These are phyloP conservation scores for Onthophagus taurus DNA, from an alignment of 1,140 invertebrate species.

Conservation along the genomic window DNA sequence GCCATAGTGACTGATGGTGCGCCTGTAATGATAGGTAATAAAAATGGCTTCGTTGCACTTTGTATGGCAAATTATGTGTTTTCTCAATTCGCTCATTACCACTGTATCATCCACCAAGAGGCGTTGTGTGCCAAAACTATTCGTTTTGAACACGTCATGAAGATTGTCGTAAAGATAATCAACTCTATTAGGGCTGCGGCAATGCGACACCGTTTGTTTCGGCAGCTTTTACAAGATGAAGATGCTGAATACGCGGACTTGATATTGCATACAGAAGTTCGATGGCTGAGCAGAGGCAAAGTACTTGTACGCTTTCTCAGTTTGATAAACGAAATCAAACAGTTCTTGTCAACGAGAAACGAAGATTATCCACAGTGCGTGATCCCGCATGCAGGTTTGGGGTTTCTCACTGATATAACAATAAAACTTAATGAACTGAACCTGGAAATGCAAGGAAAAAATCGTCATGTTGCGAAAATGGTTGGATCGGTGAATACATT, in stretches of 20 bases:
- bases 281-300: constrained; percentile 18
- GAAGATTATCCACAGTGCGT: background rate
- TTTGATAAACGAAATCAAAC: constrained; percentile 13
- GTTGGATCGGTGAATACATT: constrained; percentile 13
- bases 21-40: constrained; percentile 18
- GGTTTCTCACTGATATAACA: constrained; percentile 19
- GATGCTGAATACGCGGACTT: constrained; percentile 15
- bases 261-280: constrained; percentile 15
- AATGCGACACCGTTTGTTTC: constrained; percentile 18
- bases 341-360: constrained; percentile 16
- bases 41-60: constrained; percentile 19
- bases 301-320: constrained; percentile 17
- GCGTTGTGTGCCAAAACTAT: constrained; percentile 16
- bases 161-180: constrained; percentile 17
- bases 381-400: constrained; percentile 10
- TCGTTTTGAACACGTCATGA: constrained; percentile 15
- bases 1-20: constrained; percentile 16
- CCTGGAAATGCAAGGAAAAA: constrained; percentile 17
- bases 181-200: constrained; percentile 18
- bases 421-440: constrained; percentile 19
- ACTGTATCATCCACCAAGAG: constrained; percentile 20
- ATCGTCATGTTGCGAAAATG: constrained; percentile 13
- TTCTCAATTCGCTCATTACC: constrained; percentile 15
- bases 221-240: constrained; percentile 19
- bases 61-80: constrained; percentile 17